phyloP scores from a whole-genome alignment of 1,140 invertebrate species.

The Spodoptera litura region DNA sequence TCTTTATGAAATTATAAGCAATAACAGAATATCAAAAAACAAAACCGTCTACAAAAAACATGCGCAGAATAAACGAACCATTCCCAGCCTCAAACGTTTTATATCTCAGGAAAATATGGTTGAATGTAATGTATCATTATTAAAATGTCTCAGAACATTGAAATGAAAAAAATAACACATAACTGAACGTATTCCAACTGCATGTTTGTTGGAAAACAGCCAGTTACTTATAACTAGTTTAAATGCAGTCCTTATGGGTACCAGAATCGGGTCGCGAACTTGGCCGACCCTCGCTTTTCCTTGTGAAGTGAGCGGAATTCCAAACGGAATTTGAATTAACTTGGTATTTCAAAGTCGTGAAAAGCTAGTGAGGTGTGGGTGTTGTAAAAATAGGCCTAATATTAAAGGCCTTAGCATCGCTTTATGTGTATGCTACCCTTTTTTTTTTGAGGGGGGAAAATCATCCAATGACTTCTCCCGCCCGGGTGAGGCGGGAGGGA shows the following conservation, averaged over 20 bases:
- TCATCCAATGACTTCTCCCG: too few species aligned
- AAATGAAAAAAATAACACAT: slow-evolving; percentile 45
- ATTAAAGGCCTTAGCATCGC: background rate
- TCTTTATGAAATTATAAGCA: background rate
- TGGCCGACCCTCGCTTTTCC: slow-evolving; percentile 6
- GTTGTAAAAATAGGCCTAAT: background rate
- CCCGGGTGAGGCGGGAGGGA: too few species aligned
- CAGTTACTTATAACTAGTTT: slow-evolving; percentile 47
- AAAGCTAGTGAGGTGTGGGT: background rate
- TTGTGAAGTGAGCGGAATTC: background rate
- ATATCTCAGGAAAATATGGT: slow-evolving; percentile 4
- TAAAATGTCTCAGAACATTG: slow-evolving; percentile 45
- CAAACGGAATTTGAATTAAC: slow-evolving; percentile 22
- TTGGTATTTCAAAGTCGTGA: background rate
- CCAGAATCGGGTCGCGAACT: slow-evolving; percentile 15
- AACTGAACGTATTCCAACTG: slow-evolving; percentile 31
- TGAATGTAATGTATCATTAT: slow-evolving; percentile 33
- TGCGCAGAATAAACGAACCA: background rate
- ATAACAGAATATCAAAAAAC: slow-evolving; percentile 8
- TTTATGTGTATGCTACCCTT: too few species aligned
- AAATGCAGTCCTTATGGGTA: slow-evolving; percentile 43
- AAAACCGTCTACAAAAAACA: background rate
- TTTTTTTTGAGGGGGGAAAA: too few species aligned
- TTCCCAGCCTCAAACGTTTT: background rate
- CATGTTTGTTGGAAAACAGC: slow-evolving; percentile 44